Percentiles rank a stretch among this genome's conserved stretches.
Conservation (phyloP, 2,797 vertebrate species). For the Falco novaeseelandiae region DNA sequence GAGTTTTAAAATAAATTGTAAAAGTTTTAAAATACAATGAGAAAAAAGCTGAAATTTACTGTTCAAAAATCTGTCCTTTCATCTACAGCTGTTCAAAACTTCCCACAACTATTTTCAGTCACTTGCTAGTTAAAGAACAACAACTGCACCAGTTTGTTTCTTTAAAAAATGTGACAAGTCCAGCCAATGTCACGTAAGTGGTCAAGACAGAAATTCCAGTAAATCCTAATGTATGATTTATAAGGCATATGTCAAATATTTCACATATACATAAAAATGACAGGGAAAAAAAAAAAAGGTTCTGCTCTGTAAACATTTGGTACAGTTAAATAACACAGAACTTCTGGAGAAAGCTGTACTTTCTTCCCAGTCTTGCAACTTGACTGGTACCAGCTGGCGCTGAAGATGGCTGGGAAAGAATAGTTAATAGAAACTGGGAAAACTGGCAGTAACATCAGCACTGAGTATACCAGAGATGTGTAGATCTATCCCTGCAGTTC, state of each 20-base stretch:
- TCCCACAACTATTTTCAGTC: neutral
- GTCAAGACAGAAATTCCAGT: constrained; percentile 13
- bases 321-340: neutral
- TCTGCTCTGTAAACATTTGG: neutral
- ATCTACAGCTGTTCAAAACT: neutral
- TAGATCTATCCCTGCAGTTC: neutral
- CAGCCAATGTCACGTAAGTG: neutral
- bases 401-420: neutral
- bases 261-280: neutral
- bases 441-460: neutral
- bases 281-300: neutral
- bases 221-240: constrained; percentile 4
- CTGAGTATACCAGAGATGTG: neutral
- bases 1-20: neutral
- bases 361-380: neutral
- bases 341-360: neutral
- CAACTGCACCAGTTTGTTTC: neutral
- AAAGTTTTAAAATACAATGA: neutral
- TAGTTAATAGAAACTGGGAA: neutral
- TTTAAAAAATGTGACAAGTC: neutral
- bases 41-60: neutral
- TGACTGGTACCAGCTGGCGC: neutral
- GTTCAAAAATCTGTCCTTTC: neutral
- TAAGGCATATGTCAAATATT: neutral
- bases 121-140: neutral